phyloP scores from a whole-genome alignment of 2,888 invertebrate genomes.

The Drosophila kanekoi region DNA sequence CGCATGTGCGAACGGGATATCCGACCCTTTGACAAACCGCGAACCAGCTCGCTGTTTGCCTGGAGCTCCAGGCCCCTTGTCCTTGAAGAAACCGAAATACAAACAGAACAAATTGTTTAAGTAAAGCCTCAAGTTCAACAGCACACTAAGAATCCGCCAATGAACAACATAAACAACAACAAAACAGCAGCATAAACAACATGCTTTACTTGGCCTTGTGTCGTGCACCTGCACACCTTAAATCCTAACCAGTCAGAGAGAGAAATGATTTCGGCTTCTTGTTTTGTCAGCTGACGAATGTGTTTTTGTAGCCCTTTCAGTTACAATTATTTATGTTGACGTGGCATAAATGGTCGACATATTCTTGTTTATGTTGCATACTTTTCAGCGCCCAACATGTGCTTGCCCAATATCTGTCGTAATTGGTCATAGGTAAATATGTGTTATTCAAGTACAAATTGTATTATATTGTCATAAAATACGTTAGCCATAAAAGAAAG shows the following conservation, averaged over 20 bases:
- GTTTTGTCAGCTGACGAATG: slow-evolving; percentile 58
- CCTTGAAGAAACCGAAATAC: slow-evolving; percentile 13
- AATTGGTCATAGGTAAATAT: neutral
- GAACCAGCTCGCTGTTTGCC: slow-evolving; percentile 34
- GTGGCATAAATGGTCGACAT: slow-evolving; percentile 31
- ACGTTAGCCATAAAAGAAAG: too few relatives aligned
- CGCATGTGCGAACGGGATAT: slow-evolving; percentile 30
- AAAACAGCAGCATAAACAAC: slow-evolving; percentile 29
- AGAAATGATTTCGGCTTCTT: slow-evolving; percentile 39
- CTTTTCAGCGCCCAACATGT: slow-evolving; percentile 20
- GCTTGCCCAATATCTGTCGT: neutral
- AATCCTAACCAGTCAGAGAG: slow-evolving; percentile 28
- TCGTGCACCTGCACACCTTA: slow-evolving; percentile 33
- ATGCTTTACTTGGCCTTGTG: slow-evolving; percentile 38
- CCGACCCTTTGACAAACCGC: slow-evolving; percentile 31
- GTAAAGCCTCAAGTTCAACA: slow-evolving; percentile 47
- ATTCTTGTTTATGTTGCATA: slow-evolving; percentile 17
- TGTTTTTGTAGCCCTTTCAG: slow-evolving; percentile 52
- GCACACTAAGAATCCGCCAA: slow-evolving; percentile 16
- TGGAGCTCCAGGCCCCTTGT: neutral
- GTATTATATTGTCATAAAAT: too few relatives aligned
- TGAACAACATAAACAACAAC: slow-evolving; percentile 42
- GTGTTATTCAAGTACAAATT: neutral
- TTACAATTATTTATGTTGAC: slow-evolving; percentile 32
- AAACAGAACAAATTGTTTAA: slow-evolving; percentile 48